These are phyloP conservation scores for Cheilosia urbana DNA, from an alignment of 2,888 invertebrate genomes.

Conservation along the genomic window DNA sequence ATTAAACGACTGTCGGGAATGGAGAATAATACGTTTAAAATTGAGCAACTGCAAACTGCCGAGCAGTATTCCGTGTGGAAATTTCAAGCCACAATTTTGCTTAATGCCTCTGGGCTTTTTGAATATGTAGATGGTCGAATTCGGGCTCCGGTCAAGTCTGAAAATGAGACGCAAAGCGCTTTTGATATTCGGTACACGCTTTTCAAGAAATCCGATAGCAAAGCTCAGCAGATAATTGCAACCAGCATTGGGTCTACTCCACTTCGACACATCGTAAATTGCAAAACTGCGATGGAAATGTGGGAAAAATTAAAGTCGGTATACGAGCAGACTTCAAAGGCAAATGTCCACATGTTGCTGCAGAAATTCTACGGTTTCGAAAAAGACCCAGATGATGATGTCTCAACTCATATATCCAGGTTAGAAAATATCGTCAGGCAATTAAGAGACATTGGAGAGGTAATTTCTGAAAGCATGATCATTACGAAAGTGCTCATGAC, in stretches of 20 bases:
- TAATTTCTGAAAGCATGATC: slow-evolving; percentile 66
- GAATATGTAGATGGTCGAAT: not conserved
- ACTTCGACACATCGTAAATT: slow-evolving; percentile 1
- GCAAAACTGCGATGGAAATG: slow-evolving; percentile 6
- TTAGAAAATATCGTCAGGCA: slow-evolving; percentile 46
- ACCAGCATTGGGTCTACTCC: slow-evolving; percentile 4
- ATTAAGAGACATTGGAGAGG: slow-evolving; percentile 64
- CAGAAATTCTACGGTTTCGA: slow-evolving; percentile 75
- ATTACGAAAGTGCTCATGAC: slow-evolving; percentile 76
- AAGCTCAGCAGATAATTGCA: slow-evolving; percentile 6
- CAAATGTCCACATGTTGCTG: slow-evolving; percentile 78
- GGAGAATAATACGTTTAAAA: not conserved
- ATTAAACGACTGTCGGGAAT: not conserved
- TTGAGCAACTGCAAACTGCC: not conserved
- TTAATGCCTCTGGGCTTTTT: slow-evolving; percentile 27
- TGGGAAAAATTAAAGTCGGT: slow-evolving; percentile 7
- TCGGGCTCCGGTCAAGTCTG: not conserved
- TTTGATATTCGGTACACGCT: not conserved
- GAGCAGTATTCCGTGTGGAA: no score
- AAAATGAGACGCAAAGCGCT: not conserved
- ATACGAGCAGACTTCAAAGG: slow-evolving; percentile 79
- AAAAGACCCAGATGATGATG: slow-evolving; percentile 56
- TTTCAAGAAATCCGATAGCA: not conserved
- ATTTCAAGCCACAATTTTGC: slow-evolving; percentile 4
- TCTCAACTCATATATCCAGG: slow-evolving; percentile 51